Base-by-base conservation (phyloP, 2,113 vertebrate species). In the Eptatretus burgeri region DNA sequence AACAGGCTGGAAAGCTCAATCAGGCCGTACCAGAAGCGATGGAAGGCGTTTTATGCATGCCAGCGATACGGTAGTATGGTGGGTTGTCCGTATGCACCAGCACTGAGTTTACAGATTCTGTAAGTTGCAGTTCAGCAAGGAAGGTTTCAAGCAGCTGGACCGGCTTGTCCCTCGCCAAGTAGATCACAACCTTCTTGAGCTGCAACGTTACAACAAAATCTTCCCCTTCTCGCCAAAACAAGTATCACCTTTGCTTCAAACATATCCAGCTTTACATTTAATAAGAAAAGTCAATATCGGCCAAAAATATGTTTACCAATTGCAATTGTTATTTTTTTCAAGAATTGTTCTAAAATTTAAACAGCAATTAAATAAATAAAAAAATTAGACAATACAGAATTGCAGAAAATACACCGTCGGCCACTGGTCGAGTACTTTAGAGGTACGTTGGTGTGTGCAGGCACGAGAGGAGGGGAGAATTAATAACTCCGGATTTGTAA, bases 101-200 rank as follows among this genome's bases (percentile, higher is more conserved):
- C 9, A 83, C 85, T 7, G 89, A 89, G 72, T 80, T 84, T 53
- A 98, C 85, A 1, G 84, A 81, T 51, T 98, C 91, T 0, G 81
- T 98, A 66, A 88, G 75, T 70, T 96, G 85, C 5, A 98, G 80
- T 68, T 98, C 89, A 66, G 79, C 78, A 75, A 98, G 83, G 70
- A 98, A 73, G 72, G 93, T 87, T 72, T 98, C 91, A 52, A 98
- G 71, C 62, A 98, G 74, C 75, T 98, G 91, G 85, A 98, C 83
- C 64, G 91, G 95, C 77, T 98, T 98, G 73, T 98, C 89, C 77
- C 91, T 80, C 67, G 88, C 91, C 74, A 98, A 74, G 73, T 94
- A 98, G 63, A 98, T 89, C 71, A 96, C 84, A n/a, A 95, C 86
- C 66, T 93, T 87, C 73, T 98, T 98, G 63, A 93, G 82, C 91